These are phyloP conservation scores for Myodes glareolus DNA, from an alignment of 2,113 vertebrate genomes.

Conservation along the genomic window DNA sequence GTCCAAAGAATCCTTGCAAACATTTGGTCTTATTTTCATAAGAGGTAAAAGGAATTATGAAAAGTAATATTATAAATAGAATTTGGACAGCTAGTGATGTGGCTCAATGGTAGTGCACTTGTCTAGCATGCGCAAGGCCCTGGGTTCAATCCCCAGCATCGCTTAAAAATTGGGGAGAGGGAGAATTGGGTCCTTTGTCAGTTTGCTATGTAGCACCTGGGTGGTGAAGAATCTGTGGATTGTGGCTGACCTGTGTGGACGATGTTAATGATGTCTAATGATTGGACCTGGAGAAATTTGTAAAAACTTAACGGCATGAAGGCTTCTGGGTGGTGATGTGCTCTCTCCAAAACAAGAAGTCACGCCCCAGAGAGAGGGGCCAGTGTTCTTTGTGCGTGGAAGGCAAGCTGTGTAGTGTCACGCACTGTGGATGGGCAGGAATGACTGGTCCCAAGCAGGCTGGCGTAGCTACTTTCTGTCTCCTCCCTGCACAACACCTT, in stretches of 20 bases:
- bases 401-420: conserved; percentile 28
- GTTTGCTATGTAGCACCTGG: conserved; percentile 66
- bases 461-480: conserved; percentile 60
- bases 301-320: conserved; percentile 67
- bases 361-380: conserved; percentile 77
- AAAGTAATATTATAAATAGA: conserved; percentile 41
- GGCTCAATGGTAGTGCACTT: neutral
- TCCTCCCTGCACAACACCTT: neutral
- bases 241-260: conserved; percentile 68
- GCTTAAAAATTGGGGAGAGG: neutral
- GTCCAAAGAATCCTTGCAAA: conserved; percentile 79
- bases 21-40: conserved; percentile 77
- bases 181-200: conserved; percentile 60
- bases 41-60: conserved; percentile 77
- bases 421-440: conserved; percentile 43
- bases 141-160: neutral
- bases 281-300: conserved; percentile 78
- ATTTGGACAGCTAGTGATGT: neutral
- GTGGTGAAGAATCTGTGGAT: conserved; percentile 64
- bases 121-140: neutral
- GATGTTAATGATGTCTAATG: conserved; percentile 79
- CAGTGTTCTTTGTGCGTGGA: conserved; percentile 70
- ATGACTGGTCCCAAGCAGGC: conserved; percentile 57
- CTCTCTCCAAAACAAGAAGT: conserved; percentile 75
- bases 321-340: conserved; percentile 77